These are phyloP conservation scores for Dynastes tityus DNA, from an alignment of 2,888 invertebrate genomes.

Conservation along the genomic window DNA sequence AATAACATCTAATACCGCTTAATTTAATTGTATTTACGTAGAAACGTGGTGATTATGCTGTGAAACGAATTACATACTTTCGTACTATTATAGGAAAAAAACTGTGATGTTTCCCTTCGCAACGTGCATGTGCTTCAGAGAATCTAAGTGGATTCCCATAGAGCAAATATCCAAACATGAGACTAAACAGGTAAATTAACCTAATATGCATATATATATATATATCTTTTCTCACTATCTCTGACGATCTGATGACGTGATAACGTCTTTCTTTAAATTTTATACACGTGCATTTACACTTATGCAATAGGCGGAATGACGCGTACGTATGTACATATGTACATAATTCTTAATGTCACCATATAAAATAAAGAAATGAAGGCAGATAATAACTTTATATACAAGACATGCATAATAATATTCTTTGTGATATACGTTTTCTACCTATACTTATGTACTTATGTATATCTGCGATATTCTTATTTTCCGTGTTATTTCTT, in stretches of 20 bases:
- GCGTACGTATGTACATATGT: too few relatives aligned
- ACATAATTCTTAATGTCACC: too few relatives aligned
- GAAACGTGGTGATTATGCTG: slow-evolving; percentile 30
- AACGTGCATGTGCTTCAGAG: slow-evolving; percentile 62
- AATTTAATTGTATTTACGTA: slow-evolving; percentile 42
- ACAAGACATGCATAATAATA: too few relatives aligned
- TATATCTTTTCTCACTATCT: slow-evolving; percentile 2
- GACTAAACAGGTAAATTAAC: slow-evolving; percentile 47
- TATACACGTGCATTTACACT: background rate
- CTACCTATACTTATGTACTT: too few relatives aligned
- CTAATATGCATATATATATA: slow-evolving; percentile 21
- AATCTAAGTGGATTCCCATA: slow-evolving; percentile 57
- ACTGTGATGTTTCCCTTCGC: slow-evolving; percentile 62
- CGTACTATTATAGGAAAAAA: slow-evolving; percentile 19
- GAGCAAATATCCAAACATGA: slow-evolving; percentile 49
- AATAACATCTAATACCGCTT: slow-evolving; percentile 45
- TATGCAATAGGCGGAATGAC: too few relatives aligned
- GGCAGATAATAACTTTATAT: too few relatives aligned
- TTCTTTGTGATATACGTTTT: too few relatives aligned
- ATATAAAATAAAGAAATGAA: too few relatives aligned
- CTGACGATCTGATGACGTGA: background rate
- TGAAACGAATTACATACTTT: slow-evolving; percentile 5
- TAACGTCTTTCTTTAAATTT: slow-evolving; percentile 8
- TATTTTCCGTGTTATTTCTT: too few relatives aligned
- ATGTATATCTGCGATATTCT: background rate